phyloP scores from a whole-genome alignment of 2,113 vertebrate species.

The Mystacornis crossleyi region DNA sequence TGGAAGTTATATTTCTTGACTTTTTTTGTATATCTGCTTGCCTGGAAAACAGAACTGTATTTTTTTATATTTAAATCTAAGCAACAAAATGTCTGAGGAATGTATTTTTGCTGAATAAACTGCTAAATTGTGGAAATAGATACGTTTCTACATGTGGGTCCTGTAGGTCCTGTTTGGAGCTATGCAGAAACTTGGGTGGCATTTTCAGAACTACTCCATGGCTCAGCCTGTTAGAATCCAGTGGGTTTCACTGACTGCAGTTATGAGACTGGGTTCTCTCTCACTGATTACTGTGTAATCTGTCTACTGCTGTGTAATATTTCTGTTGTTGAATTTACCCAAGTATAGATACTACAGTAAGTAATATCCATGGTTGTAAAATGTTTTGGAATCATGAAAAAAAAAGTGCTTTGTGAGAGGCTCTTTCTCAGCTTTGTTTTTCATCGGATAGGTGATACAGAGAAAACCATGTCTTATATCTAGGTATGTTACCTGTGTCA shows the following conservation, averaged over 20 bases:
- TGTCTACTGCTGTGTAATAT: neutral
- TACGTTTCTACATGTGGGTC: neutral
- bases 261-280: neutral
- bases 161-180: neutral
- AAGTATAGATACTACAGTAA: neutral
- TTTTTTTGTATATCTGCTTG: neutral
- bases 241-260: neutral
- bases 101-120: constrained; percentile 18
- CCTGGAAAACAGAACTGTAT: neutral
- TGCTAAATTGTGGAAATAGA: neutral
- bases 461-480: neutral
- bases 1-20: neutral
- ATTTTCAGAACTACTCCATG: neutral
- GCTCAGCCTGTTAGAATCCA: neutral
- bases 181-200: neutral
- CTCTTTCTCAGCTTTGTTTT: neutral
- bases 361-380: neutral
- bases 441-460: neutral
- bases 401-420: neutral
- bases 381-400: neutral
- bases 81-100: neutral
- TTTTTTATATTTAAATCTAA: constrained; percentile 27
- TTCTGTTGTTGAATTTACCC: neutral
- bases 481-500: neutral
- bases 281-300: neutral